Conservation (phyloP, 2,888 invertebrate species). For the Drosophila kanekoi region DNA sequence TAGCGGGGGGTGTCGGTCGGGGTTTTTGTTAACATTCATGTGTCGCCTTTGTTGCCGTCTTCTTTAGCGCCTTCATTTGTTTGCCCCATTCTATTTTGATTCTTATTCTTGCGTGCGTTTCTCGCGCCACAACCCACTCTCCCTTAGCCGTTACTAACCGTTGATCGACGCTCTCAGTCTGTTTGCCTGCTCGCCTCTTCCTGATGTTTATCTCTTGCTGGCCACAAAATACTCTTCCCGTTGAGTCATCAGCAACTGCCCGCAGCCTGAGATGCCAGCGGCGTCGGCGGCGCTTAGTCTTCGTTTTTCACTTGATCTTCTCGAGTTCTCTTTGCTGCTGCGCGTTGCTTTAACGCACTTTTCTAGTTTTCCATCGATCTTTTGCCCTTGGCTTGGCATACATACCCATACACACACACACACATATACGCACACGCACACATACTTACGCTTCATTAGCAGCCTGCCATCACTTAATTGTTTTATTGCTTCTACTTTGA, state of each 20-base stretch:
- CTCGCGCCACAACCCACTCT: conserved; percentile 14
- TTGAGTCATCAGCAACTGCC: conserved; percentile 65
- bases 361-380: conserved; percentile 54
- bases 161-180: conserved; percentile 10
- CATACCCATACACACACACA: conserved; percentile 5
- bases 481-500: conserved; percentile 60
- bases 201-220: conserved; percentile 34
- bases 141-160: conserved; percentile 12
- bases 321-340: conserved; percentile 16
- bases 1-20: not conserved
- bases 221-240: conserved; percentile 28
- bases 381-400: conserved; percentile 51
- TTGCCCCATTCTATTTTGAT: conserved; percentile 55
- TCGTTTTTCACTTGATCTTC: conserved; percentile 39
- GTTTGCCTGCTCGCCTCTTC: conserved; percentile 28
- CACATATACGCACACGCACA: conserved; percentile 1
- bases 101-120: conserved; percentile 36
- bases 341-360: conserved; percentile 23
- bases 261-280: conserved; percentile 50
- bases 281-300: conserved; percentile 38
- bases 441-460: conserved; percentile 60
- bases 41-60: conserved; percentile 16
- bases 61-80: conserved; percentile 42
- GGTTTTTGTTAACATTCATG: conserved; percentile 26
- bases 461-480: conserved; percentile 55